Evolutionary conservation across 2,113 vertebrate genomes (phyloP).

Genomic region (Alethe diademata): DNA sequence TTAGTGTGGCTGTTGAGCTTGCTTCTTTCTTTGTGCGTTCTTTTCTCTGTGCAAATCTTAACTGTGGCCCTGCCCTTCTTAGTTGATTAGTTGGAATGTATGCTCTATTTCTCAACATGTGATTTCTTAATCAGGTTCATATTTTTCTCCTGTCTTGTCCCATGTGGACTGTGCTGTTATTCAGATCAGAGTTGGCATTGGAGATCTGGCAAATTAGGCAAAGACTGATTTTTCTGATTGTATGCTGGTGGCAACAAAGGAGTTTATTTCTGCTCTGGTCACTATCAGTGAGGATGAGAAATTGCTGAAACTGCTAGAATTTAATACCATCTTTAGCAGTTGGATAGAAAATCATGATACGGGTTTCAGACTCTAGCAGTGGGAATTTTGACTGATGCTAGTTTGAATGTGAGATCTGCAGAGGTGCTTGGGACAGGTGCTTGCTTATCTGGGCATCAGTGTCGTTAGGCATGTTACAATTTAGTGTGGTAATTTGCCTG

Average conservation of each 20-base stretch:
- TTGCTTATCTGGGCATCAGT: background rate
- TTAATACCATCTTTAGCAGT: background rate
- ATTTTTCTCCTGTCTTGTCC: background rate
- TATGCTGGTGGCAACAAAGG: background rate
- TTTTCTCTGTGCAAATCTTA: background rate
- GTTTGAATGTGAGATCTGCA: background rate
- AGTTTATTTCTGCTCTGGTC: background rate
- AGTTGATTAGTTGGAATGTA: background rate
- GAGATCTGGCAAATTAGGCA: background rate
- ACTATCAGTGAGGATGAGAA: background rate
- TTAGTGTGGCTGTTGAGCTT: background rate
- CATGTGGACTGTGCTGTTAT: background rate
- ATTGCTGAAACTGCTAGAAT: background rate
- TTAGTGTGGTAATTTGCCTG: background rate
- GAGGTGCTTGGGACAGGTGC: background rate
- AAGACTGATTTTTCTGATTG: background rate
- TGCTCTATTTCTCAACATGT: background rate
- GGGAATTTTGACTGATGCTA: background rate
- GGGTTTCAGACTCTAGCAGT: background rate
- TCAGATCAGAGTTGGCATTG: background rate
- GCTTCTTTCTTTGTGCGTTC: background rate
- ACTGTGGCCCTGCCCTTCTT: background rate
- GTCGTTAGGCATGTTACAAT: background rate
- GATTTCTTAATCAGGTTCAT: background rate
- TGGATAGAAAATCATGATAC: background rate